Percentiles rank a stretch among this genome's conserved stretches.
Conservation (phyloP, 2,888 invertebrate genomes). For the Lasioglossum calceatum region DNA sequence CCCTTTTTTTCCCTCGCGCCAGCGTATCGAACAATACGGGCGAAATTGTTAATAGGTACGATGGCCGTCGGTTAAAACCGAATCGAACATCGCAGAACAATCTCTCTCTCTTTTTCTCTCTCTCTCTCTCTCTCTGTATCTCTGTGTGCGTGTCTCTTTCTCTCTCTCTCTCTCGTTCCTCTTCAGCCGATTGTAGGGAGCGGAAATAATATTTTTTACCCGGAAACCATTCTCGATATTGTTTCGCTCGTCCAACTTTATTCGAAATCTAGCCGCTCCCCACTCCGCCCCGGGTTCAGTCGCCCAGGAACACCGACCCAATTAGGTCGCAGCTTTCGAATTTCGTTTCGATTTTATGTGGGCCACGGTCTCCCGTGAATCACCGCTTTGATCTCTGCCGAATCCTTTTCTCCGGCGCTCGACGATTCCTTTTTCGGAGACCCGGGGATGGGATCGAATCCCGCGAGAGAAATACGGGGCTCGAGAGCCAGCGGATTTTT, state of each 20-base stretch:
- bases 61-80: slow-evolving; percentile 30
- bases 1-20: background rate
- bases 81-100: slow-evolving; percentile 41
- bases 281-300: background rate
- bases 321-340: background rate
- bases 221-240: slow-evolving; percentile 4
- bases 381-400: background rate
- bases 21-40: slow-evolving; percentile 32
- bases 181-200: background rate
- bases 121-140: background rate
- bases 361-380: background rate
- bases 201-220: slow-evolving; percentile 22
- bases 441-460: background rate
- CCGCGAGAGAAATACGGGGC: background rate
- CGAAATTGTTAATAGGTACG: slow-evolving; percentile 50
- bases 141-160: too few relatives aligned
- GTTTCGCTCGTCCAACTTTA: background rate
- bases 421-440: slow-evolving; percentile 1
- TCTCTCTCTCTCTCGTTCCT: background rate
- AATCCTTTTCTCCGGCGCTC: background rate
- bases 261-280: background rate
- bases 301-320: background rate
- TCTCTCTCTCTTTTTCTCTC: background rate
- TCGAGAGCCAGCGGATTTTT: background rate
- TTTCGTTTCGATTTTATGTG: background rate